Evolutionary conservation across 2,113 vertebrate species (phyloP).

Genomic region (Phylloscopus trochilus): DNA sequence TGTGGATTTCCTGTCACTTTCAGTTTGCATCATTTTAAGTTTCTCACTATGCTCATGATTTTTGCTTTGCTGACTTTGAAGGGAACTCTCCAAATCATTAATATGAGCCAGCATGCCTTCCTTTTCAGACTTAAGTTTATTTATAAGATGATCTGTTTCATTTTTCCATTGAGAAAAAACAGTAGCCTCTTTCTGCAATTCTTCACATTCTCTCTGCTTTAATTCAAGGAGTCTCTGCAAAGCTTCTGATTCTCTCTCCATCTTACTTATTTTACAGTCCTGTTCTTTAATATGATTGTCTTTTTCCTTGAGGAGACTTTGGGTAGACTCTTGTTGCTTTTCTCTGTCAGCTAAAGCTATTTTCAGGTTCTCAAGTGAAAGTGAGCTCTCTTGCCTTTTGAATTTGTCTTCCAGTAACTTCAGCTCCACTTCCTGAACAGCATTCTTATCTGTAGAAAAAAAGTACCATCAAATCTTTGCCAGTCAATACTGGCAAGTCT

Average conservation of each 20-base stretch:
- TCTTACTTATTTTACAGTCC: slow-evolving; percentile 65
- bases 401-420: slow-evolving; percentile 79
- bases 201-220: slow-evolving; percentile 76
- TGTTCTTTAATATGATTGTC: slow-evolving; percentile 77
- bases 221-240: slow-evolving; percentile 66
- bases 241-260: slow-evolving; percentile 73
- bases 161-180: slow-evolving; percentile 80
- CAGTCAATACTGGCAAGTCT: neutral
- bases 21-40: slow-evolving; percentile 69
- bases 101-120: slow-evolving; percentile 73
- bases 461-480: neutral
- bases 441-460: slow-evolving; percentile 76
- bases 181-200: slow-evolving; percentile 72
- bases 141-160: slow-evolving; percentile 76
- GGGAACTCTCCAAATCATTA: slow-evolving; percentile 72
- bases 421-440: slow-evolving; percentile 73
- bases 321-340: slow-evolving; percentile 73
- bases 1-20: slow-evolving; percentile 68
- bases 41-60: slow-evolving; percentile 63
- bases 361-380: slow-evolving; percentile 76
- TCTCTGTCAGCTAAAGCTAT: slow-evolving; percentile 77
- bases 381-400: slow-evolving; percentile 72
- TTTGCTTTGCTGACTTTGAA: slow-evolving; percentile 66
- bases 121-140: slow-evolving; percentile 75
- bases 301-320: slow-evolving; percentile 78